These are phyloP conservation scores for Pycnonotus jocosus DNA, from an alignment of 2,113 vertebrate species.

Conservation along the genomic window DNA sequence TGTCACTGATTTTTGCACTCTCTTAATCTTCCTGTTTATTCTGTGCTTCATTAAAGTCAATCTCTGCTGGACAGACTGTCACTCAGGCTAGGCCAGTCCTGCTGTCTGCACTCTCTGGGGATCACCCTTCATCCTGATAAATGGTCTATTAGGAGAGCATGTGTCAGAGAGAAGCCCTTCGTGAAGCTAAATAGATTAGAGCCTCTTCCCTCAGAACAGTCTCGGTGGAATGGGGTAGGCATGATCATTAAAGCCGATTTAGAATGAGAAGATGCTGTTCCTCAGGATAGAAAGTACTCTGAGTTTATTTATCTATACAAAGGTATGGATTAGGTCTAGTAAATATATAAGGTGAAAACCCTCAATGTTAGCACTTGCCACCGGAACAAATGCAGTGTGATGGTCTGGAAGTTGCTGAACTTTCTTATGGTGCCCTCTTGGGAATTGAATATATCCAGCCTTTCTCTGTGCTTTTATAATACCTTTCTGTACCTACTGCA, in stretches of 20 bases:
- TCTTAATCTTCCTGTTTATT: constrained; percentile 80
- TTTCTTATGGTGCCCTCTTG: neutral
- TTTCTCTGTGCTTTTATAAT: neutral
- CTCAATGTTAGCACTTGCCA: neutral
- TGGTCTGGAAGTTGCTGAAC: neutral
- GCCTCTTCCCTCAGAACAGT: neutral
- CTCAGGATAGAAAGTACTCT: neutral
- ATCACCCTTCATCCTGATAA: constrained; percentile 77
- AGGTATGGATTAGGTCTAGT: neutral
- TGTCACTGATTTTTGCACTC: constrained; percentile 68
- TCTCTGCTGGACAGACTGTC: constrained; percentile 72
- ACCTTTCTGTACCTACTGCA: neutral
- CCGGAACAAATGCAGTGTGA: neutral
- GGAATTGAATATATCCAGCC: neutral
- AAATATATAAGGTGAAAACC: neutral
- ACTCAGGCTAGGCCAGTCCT: constrained; percentile 56
- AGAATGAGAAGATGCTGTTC: neutral
- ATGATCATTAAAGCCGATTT: constrained; percentile 18
- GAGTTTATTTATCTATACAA: neutral
- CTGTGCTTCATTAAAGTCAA: constrained; percentile 78
- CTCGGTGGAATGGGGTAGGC: constrained; percentile 38
- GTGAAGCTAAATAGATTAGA: constrained; percentile 67
- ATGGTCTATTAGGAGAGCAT: constrained; percentile 58
- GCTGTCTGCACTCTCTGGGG: constrained; percentile 68
- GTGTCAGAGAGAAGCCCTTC: constrained; percentile 55